Evolutionary conservation across 2,888 invertebrate genomes (phyloP), one percentile per base, ranked within the genome.

Genomic region (Brachyopa scutellaris): DNA sequence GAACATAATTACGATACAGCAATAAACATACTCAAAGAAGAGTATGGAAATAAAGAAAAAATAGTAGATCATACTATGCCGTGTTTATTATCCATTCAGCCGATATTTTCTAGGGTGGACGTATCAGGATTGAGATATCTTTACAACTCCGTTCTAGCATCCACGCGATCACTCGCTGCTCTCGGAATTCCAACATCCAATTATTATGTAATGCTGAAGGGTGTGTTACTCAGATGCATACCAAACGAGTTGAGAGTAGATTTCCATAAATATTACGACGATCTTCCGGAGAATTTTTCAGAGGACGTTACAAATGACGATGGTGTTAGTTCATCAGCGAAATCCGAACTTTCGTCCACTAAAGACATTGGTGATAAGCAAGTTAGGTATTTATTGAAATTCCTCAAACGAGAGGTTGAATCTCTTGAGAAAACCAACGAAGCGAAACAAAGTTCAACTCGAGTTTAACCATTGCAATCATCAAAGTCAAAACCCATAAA

Each of bases 181-280:
- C 49, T 69, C 3, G 77, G 70, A 11, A 62, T 77, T 49, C 47
- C 70, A 21, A 13, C 61, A 6, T 62, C 61, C 19, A 51, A 64
- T 15, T 64, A 72, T 36, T 64, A 47, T 9, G 45, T 72, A 1
- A 78, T 72, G 64, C 51, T 77, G 0, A 55, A 77, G 13, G 42
- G 53, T 11, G 53, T 74, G 7, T 9, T 67, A 51, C 64, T 76
- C 6, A 40, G 53, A 11, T 62, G 55, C n/a, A 26, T 64, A 11
- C 64, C 47, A 11, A 73, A 53, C 2, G 57, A 64, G 1, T 8
- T 64, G 33, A 17, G 73, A 33, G 15, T 49, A 8, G 59, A 49
- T 49, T 70, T 59, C n/a, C 59, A 70, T 15, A 19, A 19, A 17
- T 55, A 8, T 15, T 42, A 23, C 51, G 23, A 9, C 9, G 26